These are phyloP conservation scores for Fissipunctia ypsillon DNA, from an alignment of 2,888 invertebrate species.

Conservation along the genomic window DNA sequence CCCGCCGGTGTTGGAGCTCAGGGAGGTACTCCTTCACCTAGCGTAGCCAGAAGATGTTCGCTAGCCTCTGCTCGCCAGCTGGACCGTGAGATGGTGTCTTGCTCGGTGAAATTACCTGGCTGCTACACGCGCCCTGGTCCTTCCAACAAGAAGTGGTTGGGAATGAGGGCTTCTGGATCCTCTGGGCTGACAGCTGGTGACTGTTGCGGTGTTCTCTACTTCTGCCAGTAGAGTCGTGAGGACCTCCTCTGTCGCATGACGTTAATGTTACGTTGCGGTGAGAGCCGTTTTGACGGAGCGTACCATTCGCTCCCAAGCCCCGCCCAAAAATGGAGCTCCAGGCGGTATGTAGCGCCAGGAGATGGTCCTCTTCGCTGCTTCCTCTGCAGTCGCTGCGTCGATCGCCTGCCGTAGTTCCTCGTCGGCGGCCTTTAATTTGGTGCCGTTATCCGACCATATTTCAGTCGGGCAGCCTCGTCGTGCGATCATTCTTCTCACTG, in stretches of 20 bases:
- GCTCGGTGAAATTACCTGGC: not conserved
- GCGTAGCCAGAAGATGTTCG: not conserved
- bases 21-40: conserved; percentile 17
- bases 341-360: not conserved
- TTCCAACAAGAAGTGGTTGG: not conserved
- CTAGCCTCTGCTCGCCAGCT: not conserved
- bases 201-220: too few relatives aligned
- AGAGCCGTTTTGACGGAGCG: not conserved
- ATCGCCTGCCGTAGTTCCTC: not conserved
- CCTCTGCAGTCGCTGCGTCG: not conserved
- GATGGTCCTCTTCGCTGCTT: not conserved
- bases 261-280: too few relatives aligned
- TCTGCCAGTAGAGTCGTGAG: too few relatives aligned
- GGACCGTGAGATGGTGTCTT: not conserved
- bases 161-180: not conserved
- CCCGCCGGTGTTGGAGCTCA: conserved; percentile 25
- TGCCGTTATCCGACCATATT: conserved; percentile 9
- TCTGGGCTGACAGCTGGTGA: too few relatives aligned
- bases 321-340: not conserved
- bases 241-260: too few relatives aligned
- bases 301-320: not conserved
- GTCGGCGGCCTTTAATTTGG: conserved; percentile 5
- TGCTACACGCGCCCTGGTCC: not conserved
- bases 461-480: conserved; percentile 4
- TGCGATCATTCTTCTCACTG: not conserved